Evolutionary conservation across 2,113 vertebrate species (phyloP).

Genomic region (Ophiodon elongatus): DNA sequence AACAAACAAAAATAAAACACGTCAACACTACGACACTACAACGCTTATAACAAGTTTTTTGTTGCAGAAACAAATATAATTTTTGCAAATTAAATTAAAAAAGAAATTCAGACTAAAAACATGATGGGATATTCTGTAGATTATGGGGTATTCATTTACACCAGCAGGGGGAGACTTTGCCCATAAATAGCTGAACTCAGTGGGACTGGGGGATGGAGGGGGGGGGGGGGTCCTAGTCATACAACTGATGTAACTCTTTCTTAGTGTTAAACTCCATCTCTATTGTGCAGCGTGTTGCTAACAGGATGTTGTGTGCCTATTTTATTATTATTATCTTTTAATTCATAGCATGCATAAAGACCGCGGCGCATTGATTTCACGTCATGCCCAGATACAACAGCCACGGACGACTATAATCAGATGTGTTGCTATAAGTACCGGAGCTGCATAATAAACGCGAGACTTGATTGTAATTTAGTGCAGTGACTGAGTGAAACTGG

Average conservation of each 20-base stretch:
- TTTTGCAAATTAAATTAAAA: not conserved
- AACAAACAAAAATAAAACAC: no score
- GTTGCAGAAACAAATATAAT: not conserved
- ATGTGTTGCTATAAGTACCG: not conserved
- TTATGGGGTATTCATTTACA: not conserved
- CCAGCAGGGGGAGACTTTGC: conserved; percentile 71
- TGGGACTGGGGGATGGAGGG: no score
- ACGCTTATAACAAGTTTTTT: no score
- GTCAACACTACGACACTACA: no score
- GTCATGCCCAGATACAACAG: not conserved
- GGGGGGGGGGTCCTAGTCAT: no score
- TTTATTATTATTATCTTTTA: no score
- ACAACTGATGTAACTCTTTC: conserved; percentile 34
- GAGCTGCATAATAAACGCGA: not conserved
- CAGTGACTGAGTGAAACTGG: not conserved
- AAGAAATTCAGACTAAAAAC: not conserved
- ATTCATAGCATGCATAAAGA: not conserved
- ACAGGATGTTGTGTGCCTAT: not conserved
- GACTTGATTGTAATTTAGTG: conserved; percentile 12
- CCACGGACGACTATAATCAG: not conserved
- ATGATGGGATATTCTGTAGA: not conserved
- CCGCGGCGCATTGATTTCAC: not conserved
- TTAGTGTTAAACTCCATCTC: not conserved
- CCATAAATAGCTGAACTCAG: conserved; percentile 15
- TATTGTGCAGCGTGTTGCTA: not conserved